These are phyloP conservation scores for Caenorhabditis sinica DNA, from an alignment of 2,888 invertebrate species.

Conservation along the genomic window DNA sequence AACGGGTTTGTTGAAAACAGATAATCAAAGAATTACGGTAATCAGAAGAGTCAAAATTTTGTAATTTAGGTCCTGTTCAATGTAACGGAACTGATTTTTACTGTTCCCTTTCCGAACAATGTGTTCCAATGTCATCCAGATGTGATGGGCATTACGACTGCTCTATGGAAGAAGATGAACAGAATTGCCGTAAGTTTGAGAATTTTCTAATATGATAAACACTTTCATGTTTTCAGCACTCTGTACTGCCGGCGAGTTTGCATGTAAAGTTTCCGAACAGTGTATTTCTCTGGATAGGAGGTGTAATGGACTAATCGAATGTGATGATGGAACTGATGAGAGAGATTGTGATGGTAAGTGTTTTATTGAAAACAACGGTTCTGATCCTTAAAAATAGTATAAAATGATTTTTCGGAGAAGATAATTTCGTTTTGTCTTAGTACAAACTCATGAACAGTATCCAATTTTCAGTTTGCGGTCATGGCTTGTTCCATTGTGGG, in stretches of 20 bases:
- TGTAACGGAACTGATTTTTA: constrained; percentile 80
- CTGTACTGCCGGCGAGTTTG: constrained; percentile 82
- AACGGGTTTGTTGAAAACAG: background rate
- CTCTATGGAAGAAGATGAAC: constrained; percentile 83
- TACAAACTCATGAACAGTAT: too few species aligned
- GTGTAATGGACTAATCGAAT: constrained; percentile 83
- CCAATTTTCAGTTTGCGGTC: constrained; percentile 81
- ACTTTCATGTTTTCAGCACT: constrained; percentile 76
- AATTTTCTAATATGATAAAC: background rate
- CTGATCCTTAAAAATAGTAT: background rate
- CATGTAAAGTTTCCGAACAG: constrained; percentile 82
- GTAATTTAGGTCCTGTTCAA: constrained; percentile 59
- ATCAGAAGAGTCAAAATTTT: constrained; percentile 12
- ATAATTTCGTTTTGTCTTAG: too few species aligned
- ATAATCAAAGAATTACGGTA: background rate
- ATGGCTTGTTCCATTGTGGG: constrained; percentile 80
- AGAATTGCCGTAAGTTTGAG: constrained; percentile 81
- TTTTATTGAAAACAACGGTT: too few species aligned
- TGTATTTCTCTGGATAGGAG: constrained; percentile 80
- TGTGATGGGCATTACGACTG: constrained; percentile 83
- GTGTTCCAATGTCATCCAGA: constrained; percentile 77
- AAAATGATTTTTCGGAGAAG: background rate
- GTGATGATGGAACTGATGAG: constrained; percentile 83
- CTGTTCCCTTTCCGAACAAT: constrained; percentile 80
- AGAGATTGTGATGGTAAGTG: constrained; percentile 78